Conservation (phyloP, 2,888 invertebrate genomes). For the Rotaria sp. region DNA sequence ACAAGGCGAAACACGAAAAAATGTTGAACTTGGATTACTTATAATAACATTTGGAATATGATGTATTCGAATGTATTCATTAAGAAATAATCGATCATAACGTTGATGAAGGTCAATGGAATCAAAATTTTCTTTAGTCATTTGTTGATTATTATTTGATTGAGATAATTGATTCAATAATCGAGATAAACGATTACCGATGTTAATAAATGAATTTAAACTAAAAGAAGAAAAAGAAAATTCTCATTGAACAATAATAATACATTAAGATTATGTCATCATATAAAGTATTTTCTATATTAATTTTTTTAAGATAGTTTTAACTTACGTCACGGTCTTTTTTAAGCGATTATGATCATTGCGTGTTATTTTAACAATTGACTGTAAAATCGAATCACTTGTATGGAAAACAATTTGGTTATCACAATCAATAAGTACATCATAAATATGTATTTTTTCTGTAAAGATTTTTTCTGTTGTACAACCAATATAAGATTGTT, state of each 20-base stretch:
- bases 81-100: background rate
- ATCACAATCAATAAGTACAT: background rate
- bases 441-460: background rate
- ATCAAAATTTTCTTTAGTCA: background rate
- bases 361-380: background rate
- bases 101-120: background rate
- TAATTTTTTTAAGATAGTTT: background rate
- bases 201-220: background rate
- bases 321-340: background rate
- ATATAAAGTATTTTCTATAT: background rate
- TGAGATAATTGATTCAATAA: background rate
- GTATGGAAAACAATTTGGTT: background rate
- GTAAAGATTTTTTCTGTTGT: background rate
- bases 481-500: background rate
- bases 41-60: background rate
- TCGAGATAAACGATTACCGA: background rate
- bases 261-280: background rate
- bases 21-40: background rate
- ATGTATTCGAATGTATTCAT: background rate
- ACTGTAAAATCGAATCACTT: background rate
- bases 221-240: background rate
- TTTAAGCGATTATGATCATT: background rate
- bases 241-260: background rate
- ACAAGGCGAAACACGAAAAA: background rate
- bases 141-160: background rate